These are phyloP conservation scores for Mesaphorura yosii DNA, from an alignment of 1,140 invertebrate genomes.

Conservation along the genomic window DNA sequence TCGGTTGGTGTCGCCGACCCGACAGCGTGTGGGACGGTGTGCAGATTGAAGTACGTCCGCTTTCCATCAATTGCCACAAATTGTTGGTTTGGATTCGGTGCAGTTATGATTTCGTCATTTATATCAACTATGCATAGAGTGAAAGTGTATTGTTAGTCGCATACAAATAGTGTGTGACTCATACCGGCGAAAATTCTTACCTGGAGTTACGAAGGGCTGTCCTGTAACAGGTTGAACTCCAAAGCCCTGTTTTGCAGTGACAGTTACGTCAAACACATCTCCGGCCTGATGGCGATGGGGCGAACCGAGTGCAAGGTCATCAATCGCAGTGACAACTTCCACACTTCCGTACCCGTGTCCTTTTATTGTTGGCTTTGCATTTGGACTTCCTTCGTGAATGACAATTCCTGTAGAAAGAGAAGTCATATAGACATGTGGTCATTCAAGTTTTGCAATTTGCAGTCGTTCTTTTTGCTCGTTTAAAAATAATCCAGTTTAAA, in stretches of 20 bases:
- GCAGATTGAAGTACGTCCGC: slow-evolving; percentile 72
- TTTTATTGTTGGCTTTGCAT: not conserved
- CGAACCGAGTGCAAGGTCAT: slow-evolving; percentile 21
- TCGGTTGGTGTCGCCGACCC: slow-evolving; percentile 24
- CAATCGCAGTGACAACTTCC: slow-evolving; percentile 34
- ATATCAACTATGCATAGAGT: slow-evolving; percentile 33
- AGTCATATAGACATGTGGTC: too few relatives aligned
- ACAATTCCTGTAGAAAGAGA: slow-evolving; percentile 30
- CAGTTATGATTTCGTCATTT: slow-evolving; percentile 56
- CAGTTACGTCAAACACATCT: slow-evolving; percentile 75
- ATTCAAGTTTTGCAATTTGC: too few relatives aligned
- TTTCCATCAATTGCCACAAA: slow-evolving; percentile 88
- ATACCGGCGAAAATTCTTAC: too few relatives aligned
- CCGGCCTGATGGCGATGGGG: slow-evolving; percentile 36
- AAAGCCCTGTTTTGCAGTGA: slow-evolving; percentile 72
- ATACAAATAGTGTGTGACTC: too few relatives aligned
- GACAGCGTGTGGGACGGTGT: slow-evolving; percentile 35
- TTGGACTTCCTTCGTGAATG: slow-evolving; percentile 21
- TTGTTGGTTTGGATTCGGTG: slow-evolving; percentile 61
- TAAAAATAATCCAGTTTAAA: too few relatives aligned
- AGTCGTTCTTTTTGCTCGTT: too few relatives aligned
- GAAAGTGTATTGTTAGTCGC: too few relatives aligned
- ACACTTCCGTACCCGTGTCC: slow-evolving; percentile 25
- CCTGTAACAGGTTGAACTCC: slow-evolving; percentile 42
- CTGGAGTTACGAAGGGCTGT: slow-evolving; percentile 44